Percentiles rank a stretch among this genome's conserved stretches.
phyloP scores from a whole-genome alignment of 1,140 invertebrate genomes.

The Lerema accius region DNA sequence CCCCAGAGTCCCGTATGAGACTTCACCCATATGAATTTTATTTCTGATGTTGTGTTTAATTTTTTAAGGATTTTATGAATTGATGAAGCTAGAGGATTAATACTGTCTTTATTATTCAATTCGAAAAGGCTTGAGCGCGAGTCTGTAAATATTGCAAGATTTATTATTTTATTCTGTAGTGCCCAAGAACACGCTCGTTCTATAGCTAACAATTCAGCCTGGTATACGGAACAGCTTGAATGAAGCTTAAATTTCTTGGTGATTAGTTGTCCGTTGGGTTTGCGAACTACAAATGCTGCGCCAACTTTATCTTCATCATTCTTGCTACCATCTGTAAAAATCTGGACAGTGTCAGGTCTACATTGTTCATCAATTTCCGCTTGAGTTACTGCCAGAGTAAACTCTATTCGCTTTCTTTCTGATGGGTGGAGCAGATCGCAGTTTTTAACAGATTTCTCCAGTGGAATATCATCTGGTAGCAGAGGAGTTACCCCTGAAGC shows the following conservation, averaged over 20 bases:
- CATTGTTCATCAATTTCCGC: background rate
- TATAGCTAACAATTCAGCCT: background rate
- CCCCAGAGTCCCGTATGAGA: background rate
- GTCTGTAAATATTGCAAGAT: background rate
- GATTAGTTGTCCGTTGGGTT: background rate
- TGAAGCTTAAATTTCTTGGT: slow-evolving; percentile 9
- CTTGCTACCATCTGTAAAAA: slow-evolving; percentile 15
- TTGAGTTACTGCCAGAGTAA: background rate
- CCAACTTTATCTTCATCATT: background rate
- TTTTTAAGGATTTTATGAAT: background rate
- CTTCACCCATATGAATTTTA: too few species aligned
- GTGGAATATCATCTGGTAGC: background rate
- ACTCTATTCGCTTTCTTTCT: background rate
- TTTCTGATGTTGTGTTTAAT: background rate
- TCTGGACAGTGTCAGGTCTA: background rate
- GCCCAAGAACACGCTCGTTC: background rate
- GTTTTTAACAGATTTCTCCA: background rate
- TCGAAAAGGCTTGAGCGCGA: slow-evolving; percentile 1
- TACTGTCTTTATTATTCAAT: slow-evolving; percentile 6
- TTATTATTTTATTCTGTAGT: background rate
- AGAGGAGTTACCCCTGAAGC: background rate
- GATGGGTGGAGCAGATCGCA: background rate
- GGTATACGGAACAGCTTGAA: background rate
- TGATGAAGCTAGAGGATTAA: background rate
- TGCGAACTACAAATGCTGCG: too few species aligned